Conservation (phyloP, 2,113 vertebrate genomes). For the Antechinus flavipes region DNA sequence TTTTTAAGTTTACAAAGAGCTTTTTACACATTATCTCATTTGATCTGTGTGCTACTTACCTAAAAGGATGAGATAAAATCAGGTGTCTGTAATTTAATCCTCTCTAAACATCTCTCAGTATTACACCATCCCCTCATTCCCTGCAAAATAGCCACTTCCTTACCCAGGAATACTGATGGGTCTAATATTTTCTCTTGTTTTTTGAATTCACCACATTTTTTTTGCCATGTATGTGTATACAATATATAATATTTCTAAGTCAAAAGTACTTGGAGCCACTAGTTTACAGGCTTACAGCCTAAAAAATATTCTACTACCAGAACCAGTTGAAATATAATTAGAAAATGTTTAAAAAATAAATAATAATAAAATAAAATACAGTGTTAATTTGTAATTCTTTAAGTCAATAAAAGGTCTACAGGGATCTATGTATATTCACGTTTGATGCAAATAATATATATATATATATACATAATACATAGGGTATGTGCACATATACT, state of each 20-base stretch:
- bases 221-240: not conserved
- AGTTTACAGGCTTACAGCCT: not conserved
- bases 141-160: not conserved
- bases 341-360: not conserved
- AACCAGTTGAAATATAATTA: not conserved
- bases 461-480: not conserved
- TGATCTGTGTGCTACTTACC: not conserved
- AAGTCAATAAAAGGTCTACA: not conserved
- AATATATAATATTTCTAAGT: not conserved
- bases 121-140: not conserved
- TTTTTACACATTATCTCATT: not conserved
- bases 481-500: not conserved
- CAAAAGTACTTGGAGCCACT: not conserved
- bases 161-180: not conserved
- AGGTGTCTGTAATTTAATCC: not conserved
- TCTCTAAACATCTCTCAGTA: not conserved
- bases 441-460: not conserved
- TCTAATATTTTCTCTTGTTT: not conserved
- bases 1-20: not conserved
- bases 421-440: not conserved
- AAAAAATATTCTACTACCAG: no score
- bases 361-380: not conserved
- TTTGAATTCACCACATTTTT: not conserved
- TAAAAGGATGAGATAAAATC: not conserved
- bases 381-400: not conserved